These are phyloP conservation scores for Lycodopsis pacificus DNA, from an alignment of 2,797 vertebrate genomes.

Conservation along the genomic window DNA sequence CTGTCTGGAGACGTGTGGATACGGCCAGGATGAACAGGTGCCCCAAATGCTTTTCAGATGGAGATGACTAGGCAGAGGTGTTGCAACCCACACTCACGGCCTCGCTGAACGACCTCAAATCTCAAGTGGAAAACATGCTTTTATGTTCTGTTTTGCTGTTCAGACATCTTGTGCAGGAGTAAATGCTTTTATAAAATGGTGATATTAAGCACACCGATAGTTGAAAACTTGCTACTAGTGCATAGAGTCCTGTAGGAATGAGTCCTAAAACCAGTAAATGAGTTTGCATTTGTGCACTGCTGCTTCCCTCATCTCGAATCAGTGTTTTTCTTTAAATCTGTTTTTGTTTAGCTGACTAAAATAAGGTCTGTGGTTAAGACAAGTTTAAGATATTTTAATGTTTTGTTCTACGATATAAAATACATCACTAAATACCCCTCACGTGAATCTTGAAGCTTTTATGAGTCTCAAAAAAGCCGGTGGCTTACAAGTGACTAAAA, in stretches of 20 bases:
- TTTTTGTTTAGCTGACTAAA: background rate
- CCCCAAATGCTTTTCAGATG: conserved; percentile 60
- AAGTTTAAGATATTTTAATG: background rate
- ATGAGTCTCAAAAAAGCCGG: background rate
- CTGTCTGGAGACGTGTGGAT: conserved; percentile 37
- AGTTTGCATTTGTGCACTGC: background rate
- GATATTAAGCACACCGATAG: conserved; percentile 32
- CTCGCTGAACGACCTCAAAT: conserved; percentile 42
- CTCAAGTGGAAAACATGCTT: conserved; percentile 55
- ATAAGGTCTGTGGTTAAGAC: background rate
- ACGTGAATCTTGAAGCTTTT: background rate
- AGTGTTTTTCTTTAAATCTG: background rate
- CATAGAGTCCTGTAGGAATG: background rate
- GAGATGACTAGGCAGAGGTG: conserved; percentile 69
- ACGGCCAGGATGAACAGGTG: conserved; percentile 51
- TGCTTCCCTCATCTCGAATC: background rate
- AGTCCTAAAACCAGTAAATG: background rate
- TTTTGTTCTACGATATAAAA: background rate
- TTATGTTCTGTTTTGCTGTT: conserved; percentile 35
- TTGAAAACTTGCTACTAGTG: background rate
- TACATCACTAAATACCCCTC: background rate
- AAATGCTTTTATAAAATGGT: conserved; percentile 30
- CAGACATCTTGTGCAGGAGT: conserved; percentile 23
- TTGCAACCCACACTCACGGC: conserved; percentile 48
- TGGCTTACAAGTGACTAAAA: background rate